phyloP scores from a whole-genome alignment of 1,140 invertebrate genomes.

The Berghia stephanieae region DNA sequence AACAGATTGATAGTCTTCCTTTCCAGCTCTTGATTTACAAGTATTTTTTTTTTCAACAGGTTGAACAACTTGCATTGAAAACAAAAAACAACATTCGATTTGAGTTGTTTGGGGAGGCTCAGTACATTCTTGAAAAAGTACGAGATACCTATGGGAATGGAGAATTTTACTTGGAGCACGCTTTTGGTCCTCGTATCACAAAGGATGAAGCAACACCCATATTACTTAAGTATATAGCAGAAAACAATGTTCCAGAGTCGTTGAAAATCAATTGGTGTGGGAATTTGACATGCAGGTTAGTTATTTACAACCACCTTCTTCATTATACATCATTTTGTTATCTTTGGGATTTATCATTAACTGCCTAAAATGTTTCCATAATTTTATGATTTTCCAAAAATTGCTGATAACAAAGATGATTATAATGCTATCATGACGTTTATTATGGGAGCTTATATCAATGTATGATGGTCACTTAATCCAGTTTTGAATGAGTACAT shows the following conservation, averaged over 20 bases:
- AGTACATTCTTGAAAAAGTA: slow-evolving; percentile 54
- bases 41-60: slow-evolving; percentile 51
- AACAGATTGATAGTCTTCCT: slow-evolving; percentile 58
- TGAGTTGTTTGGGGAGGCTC: slow-evolving; percentile 57
- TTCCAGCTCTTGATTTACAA: slow-evolving; percentile 43
- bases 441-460: too few relatives aligned
- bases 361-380: too few relatives aligned
- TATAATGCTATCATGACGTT: too few relatives aligned
- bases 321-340: too few relatives aligned
- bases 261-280: slow-evolving; percentile 60
- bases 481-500: too few relatives aligned
- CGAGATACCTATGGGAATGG: slow-evolving; percentile 56
- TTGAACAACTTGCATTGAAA: slow-evolving; percentile 48
- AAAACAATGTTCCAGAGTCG: slow-evolving; percentile 57
- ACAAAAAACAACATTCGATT: slow-evolving; percentile 54
- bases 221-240: slow-evolving; percentile 54
- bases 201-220: slow-evolving; percentile 55
- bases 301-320: too few relatives aligned
- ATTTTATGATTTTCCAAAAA: too few relatives aligned
- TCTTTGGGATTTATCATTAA: too few relatives aligned
- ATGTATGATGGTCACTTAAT: too few relatives aligned
- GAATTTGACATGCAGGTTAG: slow-evolving; percentile 59
- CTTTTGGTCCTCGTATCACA: slow-evolving; percentile 54
- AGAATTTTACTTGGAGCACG: slow-evolving; percentile 50
- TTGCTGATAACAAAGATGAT: too few relatives aligned